A percentile compares a stretch with the other conserved stretches of the same genome.
These are phyloP conservation scores for Liodrosophila aerea DNA, from an alignment of 2,888 invertebrate species.

Conservation along the genomic window DNA sequence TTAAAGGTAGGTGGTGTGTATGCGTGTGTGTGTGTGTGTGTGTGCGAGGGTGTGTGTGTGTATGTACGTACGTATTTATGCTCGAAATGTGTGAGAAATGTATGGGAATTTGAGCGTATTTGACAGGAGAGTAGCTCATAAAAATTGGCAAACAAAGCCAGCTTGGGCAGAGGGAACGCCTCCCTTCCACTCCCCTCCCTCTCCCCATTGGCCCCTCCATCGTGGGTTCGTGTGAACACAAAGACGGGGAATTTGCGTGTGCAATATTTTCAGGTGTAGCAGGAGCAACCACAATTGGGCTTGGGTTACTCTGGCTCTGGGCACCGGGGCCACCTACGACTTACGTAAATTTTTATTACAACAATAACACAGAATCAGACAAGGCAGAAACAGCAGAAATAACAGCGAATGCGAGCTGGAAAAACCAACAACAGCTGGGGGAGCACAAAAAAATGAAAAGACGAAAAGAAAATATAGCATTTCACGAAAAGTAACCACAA, in stretches of 20 bases:
- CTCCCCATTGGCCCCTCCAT: no score
- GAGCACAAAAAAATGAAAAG: constrained; percentile 22
- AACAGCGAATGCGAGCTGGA: background rate
- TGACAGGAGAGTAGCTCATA: constrained; percentile 53
- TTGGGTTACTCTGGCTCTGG: background rate
- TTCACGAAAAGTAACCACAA: constrained; percentile 66
- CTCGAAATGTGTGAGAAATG: constrained; percentile 36
- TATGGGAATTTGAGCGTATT: constrained; percentile 37
- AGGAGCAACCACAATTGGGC: constrained; percentile 1
- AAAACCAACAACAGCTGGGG: constrained; percentile 14
- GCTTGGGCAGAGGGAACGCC: constrained; percentile 44
- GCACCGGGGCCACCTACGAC: constrained; percentile 30
- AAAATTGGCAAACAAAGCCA: constrained; percentile 73
- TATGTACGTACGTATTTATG: constrained; percentile 20
- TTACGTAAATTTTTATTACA: constrained; percentile 67
- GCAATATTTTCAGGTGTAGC: constrained; percentile 46
- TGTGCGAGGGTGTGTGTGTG: no score
- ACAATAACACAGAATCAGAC: constrained; percentile 59
- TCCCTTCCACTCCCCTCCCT: no score
- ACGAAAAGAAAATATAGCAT: constrained; percentile 43
- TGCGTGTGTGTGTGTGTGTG: no score
- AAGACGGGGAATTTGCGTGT: constrained; percentile 58
- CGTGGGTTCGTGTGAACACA: constrained; percentile 17
- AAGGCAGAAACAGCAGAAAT: constrained; percentile 8
- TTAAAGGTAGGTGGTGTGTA: constrained; percentile 14